Evolutionary conservation across 2,797 vertebrate species (phyloP), one percentile per base, ranked within the genome.

Genomic region (Rhabdomys pumilio): DNA sequence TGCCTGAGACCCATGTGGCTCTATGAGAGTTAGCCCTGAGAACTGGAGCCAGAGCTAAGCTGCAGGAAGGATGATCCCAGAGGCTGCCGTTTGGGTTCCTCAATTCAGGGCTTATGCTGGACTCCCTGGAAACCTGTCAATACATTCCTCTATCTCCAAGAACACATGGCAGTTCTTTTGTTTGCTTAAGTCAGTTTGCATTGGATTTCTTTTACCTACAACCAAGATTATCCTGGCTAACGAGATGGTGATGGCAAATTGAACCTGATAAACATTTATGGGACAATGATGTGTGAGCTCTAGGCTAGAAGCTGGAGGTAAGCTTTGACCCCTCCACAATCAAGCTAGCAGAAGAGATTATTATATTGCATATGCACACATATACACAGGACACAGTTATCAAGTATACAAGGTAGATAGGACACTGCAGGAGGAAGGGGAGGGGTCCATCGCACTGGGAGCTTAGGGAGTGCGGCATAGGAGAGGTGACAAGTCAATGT

Each of bases 191-290:
- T 3, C 47, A 94, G 55, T 87, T 90, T 79, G 82, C 80, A 76
- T 69, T 93, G 76, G n/a, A 84, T 86, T 87, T 96, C 50, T 96
- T 94, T 92, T 82, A 87, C n/a, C 38, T 83, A 41, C 2, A 79
- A 63, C 29, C 7, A 67, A 91, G 57, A 87, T 81, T 77, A 73
- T 69, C 24, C 55, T 72, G 61, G 67, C 22, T 93, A 95, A 89
- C 2, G n/a, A 95, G 31, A 61, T 65, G 4, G 19, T 63, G 47
- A 91, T 75, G 65, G 57, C 69, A 96, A 90, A 73, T 75, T 77
- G 50, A 90, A 93, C 55, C 94, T 38, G 17, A 57, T 90, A 90
- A 93, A 92, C 61, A 93, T 77, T 90, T 94, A 90, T 34, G 79
- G 82, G 67, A 65, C 1, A n/a, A 41, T 95, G 44, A 67, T 61